Conservation (phyloP, 2,113 vertebrate species). For the Eolophus roseicapilla region DNA sequence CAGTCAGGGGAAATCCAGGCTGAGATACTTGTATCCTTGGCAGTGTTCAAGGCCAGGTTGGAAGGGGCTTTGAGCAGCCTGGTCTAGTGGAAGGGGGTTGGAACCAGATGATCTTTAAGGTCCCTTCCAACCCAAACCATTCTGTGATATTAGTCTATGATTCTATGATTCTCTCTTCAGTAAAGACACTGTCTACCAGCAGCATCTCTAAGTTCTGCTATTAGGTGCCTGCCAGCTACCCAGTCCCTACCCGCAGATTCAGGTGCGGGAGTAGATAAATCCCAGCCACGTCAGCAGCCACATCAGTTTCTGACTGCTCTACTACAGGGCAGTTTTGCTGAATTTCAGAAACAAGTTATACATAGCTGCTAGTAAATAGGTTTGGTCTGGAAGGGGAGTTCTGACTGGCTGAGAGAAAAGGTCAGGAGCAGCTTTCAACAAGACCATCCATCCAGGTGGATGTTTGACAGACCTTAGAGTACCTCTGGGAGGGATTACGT, state of each 20-base stretch:
- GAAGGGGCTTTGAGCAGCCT: neutral
- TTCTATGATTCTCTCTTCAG: neutral
- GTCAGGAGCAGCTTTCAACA: constrained; percentile 20
- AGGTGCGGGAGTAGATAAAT: neutral
- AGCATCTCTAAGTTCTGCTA: neutral
- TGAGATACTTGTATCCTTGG: neutral
- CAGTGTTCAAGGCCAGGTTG: neutral
- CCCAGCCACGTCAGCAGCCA: neutral
- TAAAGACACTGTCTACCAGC: neutral
- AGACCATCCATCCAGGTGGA: neutral
- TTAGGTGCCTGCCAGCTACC: neutral
- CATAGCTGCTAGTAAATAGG: neutral
- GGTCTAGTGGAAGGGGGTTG: neutral
- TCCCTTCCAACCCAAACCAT: neutral
- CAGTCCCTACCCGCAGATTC: fast-evolving
- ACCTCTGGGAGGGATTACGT: neutral
- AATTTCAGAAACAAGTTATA: neutral
- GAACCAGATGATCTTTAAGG: neutral
- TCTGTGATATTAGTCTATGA: neutral
- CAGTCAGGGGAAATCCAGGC: neutral
- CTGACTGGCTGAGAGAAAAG: constrained; percentile 5
- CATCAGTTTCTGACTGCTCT: neutral
- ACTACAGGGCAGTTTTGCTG: neutral
- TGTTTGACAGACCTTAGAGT: neutral
- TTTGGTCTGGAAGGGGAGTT: neutral